phyloP scores from a whole-genome alignment of 2,888 invertebrate genomes.

The Branchipolynoe longqiensis region DNA sequence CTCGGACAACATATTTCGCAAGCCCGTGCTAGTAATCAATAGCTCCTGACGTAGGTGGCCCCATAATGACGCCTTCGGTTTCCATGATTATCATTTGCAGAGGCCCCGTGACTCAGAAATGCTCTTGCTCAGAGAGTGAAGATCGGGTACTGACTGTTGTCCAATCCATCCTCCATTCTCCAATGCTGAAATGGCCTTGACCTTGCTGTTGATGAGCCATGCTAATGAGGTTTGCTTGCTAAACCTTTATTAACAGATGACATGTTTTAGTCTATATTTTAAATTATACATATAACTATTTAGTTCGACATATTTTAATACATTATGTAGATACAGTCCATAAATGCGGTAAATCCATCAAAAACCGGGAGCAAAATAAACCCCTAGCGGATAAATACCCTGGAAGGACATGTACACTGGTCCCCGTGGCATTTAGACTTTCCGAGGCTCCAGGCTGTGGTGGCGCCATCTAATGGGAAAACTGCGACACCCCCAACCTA shows the following conservation, averaged over 20 bases:
- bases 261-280: not conserved
- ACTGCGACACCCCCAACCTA: too few relatives aligned
- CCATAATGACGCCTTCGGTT: not conserved
- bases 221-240: constrained; percentile 10
- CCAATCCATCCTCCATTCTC: constrained; percentile 28
- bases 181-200: constrained; percentile 42
- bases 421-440: too few relatives aligned
- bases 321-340: too few relatives aligned
- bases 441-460: too few relatives aligned
- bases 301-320: too few relatives aligned
- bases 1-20: not conserved
- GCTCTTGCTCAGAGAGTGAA: not conserved
- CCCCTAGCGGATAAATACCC: too few relatives aligned
- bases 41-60: not conserved
- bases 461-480: too few relatives aligned
- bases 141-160: not conserved
- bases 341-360: too few relatives aligned
- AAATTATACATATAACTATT: too few relatives aligned
- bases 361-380: too few relatives aligned
- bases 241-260: not conserved
- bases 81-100: not conserved
- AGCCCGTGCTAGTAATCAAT: not conserved
- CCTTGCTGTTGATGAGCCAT: constrained; percentile 37
- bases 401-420: too few relatives aligned
- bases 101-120: not conserved